Evolutionary conservation across 1,140 invertebrate species (phyloP).

Genomic region (Zaprionus kolodkinae): DNA sequence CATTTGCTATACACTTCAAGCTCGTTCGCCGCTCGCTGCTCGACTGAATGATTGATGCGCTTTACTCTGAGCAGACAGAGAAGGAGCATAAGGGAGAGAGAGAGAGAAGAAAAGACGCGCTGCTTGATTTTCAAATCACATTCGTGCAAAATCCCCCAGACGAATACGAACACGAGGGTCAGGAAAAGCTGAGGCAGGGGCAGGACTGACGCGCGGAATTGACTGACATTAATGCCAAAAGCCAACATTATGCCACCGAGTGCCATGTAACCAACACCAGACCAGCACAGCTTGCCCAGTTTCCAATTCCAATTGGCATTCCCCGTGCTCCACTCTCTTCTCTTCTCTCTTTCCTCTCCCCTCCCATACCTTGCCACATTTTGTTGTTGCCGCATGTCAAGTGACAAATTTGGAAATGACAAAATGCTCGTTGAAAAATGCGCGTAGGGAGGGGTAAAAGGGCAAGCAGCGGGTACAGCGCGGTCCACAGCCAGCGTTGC

Average conservation of each 20-base stretch:
- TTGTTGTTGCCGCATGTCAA: slow-evolving; percentile 64
- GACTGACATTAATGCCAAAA: slow-evolving; percentile 74
- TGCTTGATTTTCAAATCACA: slow-evolving; percentile 76
- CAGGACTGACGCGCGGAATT: slow-evolving; percentile 18
- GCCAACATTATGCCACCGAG: slow-evolving; percentile 71
- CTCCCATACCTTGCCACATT: slow-evolving; percentile 16
- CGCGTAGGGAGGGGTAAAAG: not conserved
- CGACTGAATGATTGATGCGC: slow-evolving; percentile 79
- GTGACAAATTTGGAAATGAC: slow-evolving; percentile 81
- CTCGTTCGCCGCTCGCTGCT: slow-evolving; percentile 62
- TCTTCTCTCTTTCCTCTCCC: not conserved
- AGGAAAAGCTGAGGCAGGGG: not conserved
- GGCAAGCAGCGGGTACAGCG: not conserved
- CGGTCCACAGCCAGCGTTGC: slow-evolving; percentile 26
- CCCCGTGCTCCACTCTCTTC: not conserved
- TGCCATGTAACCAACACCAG: slow-evolving; percentile 45
- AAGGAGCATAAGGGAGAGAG: not conserved
- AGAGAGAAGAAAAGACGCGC: slow-evolving; percentile 29
- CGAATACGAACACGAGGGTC: slow-evolving; percentile 10
- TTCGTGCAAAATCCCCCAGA: slow-evolving; percentile 61
- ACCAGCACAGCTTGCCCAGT: slow-evolving; percentile 2
- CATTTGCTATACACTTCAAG: slow-evolving; percentile 78
- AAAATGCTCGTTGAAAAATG: slow-evolving; percentile 73
- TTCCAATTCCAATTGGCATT: slow-evolving; percentile 20
- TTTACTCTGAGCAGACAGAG: slow-evolving; percentile 53